Evolutionary conservation across 64 coral and sea anemone genomes (phyloP).

Genomic region (Actinia equina): DNA sequence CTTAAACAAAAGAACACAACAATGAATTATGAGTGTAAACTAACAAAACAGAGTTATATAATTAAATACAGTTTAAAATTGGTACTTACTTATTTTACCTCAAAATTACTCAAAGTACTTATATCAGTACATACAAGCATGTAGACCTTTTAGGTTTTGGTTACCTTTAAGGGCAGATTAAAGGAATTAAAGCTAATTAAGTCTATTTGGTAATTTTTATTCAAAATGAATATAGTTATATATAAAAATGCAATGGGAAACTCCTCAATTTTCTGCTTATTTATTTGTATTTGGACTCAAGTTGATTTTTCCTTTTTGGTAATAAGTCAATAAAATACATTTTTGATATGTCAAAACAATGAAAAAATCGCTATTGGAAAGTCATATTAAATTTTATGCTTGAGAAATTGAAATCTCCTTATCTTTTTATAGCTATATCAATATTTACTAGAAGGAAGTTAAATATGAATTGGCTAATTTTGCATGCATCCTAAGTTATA

Average conservation of each 20-base stretch:
- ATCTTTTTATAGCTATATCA: background rate
- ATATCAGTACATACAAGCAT: background rate
- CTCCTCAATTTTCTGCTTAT: background rate
- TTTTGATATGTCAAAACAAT: background rate
- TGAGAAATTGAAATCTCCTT: background rate
- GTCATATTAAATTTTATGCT: background rate
- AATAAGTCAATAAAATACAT: background rate
- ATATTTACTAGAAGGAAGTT: background rate
- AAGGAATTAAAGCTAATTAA: background rate
- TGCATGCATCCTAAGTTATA: too few relatives aligned
- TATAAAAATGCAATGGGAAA: background rate
- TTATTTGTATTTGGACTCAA: background rate
- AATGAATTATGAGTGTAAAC: background rate
- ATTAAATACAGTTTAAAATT: background rate
- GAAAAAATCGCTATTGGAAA: background rate
- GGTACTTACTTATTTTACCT: background rate
- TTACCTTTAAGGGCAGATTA: background rate
- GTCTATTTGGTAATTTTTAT: background rate
- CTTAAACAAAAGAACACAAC: background rate
- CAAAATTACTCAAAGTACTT: background rate
- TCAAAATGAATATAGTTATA: background rate
- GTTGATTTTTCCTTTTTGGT: background rate
- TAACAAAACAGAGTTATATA: background rate
- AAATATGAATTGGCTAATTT: background rate
- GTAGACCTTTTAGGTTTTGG: background rate